Conservation (phyloP, 2,797 vertebrate species). For the Phoeniculus purpureus region DNA sequence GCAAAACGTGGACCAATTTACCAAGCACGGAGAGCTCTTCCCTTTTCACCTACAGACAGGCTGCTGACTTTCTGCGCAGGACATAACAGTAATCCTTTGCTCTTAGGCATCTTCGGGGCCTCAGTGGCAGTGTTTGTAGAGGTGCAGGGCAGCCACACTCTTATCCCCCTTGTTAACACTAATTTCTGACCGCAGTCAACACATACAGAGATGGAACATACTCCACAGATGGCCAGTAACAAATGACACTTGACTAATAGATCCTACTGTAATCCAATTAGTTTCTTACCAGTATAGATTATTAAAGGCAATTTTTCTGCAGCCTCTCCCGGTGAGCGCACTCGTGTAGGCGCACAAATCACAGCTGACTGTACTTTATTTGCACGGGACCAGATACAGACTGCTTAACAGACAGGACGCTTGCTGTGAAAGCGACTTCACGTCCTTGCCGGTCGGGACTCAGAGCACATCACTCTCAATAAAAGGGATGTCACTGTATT, state of each 20-base stretch:
- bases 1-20: background rate
- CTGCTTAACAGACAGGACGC: background rate
- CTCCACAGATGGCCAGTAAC: background rate
- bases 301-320: background rate
- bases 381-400: conserved; percentile 11
- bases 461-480: conserved; percentile 92
- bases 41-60: background rate
- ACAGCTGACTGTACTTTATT: background rate
- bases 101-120: background rate
- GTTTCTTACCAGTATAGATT: background rate
- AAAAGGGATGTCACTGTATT: conserved; percentile 93
- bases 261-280: background rate
- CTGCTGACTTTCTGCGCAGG: background rate
- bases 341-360: background rate
- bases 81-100: background rate
- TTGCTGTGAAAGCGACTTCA: background rate
- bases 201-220: background rate
- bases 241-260: background rate
- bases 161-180: background rate
- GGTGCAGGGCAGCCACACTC: background rate
- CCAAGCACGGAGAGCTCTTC: background rate
- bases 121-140: background rate
- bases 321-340: background rate
- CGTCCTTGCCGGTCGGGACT: conserved; percentile 72
- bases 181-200: background rate